Evolutionary conservation across 2,113 vertebrate genomes (phyloP), one percentile per base, ranked within the genome.

Genomic region (Macquaria ambigua): DNA sequence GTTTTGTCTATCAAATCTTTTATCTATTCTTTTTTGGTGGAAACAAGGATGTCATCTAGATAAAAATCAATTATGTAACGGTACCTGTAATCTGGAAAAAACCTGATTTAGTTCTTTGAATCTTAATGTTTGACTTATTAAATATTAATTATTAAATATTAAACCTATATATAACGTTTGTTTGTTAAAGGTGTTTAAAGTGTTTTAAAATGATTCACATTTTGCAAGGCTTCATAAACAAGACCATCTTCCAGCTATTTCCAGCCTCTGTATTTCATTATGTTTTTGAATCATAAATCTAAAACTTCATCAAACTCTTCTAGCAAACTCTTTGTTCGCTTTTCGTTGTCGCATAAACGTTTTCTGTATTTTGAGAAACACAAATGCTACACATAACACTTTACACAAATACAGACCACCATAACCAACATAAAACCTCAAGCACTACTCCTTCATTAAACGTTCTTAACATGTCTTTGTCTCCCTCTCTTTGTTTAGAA

Each of bases 401-500:
- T 66, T 4, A 43, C 15, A 72, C 20, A 50, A n/a, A 31, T 52
- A 34, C 41, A 63, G 7, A 48, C 56, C 34, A 68, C n/a, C 4
- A 74, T 21, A 16, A 48, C 56, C 34, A 68, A 31, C 4, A 74
- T 21, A 16, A 48, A 46, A 25, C n/a, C 9, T 23, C 3, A 31
- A 67, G 43, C 14, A 74, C 23, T 37, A 16, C 9, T 25, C 4
- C 31, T 28, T 48, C 18, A 41, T 56, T 72, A 39, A 62, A 34
- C 18, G 8, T 52, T 71, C 4, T n/a, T 21, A 69, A 70, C 14
- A 75, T 48, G 9, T 48, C 20, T 64, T 25, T 58, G 9, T 28
- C 8, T 58, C 39, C 37, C 5, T 84, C 12, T 53, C 23, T 7
- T 67, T 50, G 12, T 74, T 62, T 55, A 96, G 96, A 94, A 96